Percentiles rank a stretch among this genome's conserved stretches.
These are phyloP conservation scores for Apus apus DNA, from an alignment of 2,113 vertebrate genomes.

Conservation along the genomic window DNA sequence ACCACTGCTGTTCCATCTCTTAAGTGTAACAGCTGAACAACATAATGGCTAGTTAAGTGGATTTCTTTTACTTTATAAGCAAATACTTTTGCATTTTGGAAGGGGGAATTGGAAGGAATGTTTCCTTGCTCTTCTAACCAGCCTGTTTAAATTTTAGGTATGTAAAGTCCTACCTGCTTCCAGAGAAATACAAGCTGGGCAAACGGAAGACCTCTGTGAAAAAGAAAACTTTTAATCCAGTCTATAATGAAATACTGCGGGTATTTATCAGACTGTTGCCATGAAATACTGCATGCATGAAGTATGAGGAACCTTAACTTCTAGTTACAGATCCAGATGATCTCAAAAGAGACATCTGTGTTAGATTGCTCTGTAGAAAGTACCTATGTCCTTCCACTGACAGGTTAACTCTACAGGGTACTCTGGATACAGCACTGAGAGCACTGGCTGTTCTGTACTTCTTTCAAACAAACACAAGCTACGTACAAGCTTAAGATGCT, in stretches of 20 bases:
- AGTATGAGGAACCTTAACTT: background rate
- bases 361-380: background rate
- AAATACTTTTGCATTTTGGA: background rate
- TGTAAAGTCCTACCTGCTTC: slow-evolving; percentile 92
- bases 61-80: background rate
- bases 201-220: slow-evolving; percentile 93
- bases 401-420: background rate
- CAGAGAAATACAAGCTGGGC: slow-evolving; percentile 89
- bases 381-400: background rate
- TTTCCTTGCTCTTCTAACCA: background rate
- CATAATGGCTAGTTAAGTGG: background rate
- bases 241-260: slow-evolving; percentile 90
- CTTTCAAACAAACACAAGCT: background rate
- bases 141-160: slow-evolving; percentile 80
- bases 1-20: background rate
- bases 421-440: background rate
- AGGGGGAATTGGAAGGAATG: background rate
- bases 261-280: slow-evolving; percentile 68
- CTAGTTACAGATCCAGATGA: background rate
- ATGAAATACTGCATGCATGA: background rate
- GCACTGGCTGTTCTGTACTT: background rate
- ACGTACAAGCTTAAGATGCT: background rate
- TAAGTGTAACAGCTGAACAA: background rate
- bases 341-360: background rate
- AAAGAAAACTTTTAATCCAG: slow-evolving; percentile 91